Conservation (phyloP, 2,888 invertebrate genomes). For the Agrotis segetum region DNA sequence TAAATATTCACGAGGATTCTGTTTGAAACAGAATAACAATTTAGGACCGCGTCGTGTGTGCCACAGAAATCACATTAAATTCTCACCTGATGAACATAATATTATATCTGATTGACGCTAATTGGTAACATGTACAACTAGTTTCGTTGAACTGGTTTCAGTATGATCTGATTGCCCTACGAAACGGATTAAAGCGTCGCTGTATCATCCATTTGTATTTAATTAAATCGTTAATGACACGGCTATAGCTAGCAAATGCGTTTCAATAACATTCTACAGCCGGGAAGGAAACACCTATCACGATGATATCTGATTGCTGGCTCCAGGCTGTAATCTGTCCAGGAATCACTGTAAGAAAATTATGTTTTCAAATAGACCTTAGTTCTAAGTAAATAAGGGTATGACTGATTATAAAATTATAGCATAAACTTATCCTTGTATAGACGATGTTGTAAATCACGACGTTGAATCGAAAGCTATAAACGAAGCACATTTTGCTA, state of each 20-base stretch:
- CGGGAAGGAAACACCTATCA: constrained; percentile 45
- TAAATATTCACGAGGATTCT: constrained; percentile 67
- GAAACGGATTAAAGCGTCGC: constrained; percentile 50
- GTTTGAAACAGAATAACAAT: constrained; percentile 58
- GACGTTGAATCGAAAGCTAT: constrained; percentile 25
- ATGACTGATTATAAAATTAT: constrained; percentile 53
- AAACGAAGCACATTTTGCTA: constrained; percentile 41
- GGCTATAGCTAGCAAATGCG: constrained; percentile 41
- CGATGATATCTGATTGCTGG: constrained; percentile 43
- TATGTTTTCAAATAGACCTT: constrained; percentile 10
- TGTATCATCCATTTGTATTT: constrained; percentile 57
- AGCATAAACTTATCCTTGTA: constrained; percentile 32
- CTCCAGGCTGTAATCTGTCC: constrained; percentile 28
- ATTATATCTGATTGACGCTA: constrained; percentile 58
- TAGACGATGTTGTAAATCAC: constrained; percentile 48
- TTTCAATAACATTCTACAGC: constrained; percentile 42
- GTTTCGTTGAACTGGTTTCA: constrained; percentile 57
- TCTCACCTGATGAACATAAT: constrained; percentile 59
- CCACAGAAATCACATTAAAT: constrained; percentile 57
- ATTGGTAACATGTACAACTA: constrained; percentile 61
- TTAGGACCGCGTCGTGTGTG: constrained; percentile 35
- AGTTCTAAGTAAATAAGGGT: constrained; percentile 37
- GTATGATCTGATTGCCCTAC: constrained; percentile 51
- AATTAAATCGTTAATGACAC: constrained; percentile 58
- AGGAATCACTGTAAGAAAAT: constrained; percentile 39